These are phyloP conservation scores for Anolis carolinensis DNA, from an alignment of 2,113 vertebrate species.

Conservation along the genomic window DNA sequence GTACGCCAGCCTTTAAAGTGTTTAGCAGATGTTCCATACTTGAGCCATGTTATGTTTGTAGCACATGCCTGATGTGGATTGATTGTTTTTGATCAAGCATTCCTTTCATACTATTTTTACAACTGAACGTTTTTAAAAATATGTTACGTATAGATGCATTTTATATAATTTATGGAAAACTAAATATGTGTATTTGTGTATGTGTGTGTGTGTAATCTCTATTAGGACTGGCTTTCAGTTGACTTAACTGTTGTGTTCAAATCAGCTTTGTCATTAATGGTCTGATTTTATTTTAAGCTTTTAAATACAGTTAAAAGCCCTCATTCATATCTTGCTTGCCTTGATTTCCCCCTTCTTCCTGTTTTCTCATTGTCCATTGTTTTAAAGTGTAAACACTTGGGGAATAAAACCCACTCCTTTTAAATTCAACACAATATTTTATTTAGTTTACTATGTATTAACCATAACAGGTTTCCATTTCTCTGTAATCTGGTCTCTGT, in stretches of 20 bases:
- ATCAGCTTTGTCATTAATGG: not conserved
- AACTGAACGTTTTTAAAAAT: not conserved
- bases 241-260: not conserved
- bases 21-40: slow-evolving; percentile 34
- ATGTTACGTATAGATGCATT: not conserved
- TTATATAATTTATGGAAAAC: not conserved
- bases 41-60: not conserved
- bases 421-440: not conserved
- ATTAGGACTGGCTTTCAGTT: not conserved
- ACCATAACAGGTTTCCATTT: not conserved
- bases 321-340: not conserved
- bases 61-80: not conserved
- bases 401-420: no score
- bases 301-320: not conserved
- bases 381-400: no score
- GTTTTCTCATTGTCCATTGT: not conserved
- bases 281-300: slow-evolving; percentile 40
- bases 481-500: not conserved
- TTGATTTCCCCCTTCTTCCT: not conserved
- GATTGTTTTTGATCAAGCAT: not conserved
- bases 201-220: not conserved
- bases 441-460: not conserved
- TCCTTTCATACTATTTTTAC: not conserved
- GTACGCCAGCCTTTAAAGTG: slow-evolving; percentile 22
- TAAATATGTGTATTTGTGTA: not conserved